Percentiles rank a stretch among this genome's conserved stretches.
Conservation (phyloP, 2,113 vertebrate genomes). For the Aythya baeri region DNA sequence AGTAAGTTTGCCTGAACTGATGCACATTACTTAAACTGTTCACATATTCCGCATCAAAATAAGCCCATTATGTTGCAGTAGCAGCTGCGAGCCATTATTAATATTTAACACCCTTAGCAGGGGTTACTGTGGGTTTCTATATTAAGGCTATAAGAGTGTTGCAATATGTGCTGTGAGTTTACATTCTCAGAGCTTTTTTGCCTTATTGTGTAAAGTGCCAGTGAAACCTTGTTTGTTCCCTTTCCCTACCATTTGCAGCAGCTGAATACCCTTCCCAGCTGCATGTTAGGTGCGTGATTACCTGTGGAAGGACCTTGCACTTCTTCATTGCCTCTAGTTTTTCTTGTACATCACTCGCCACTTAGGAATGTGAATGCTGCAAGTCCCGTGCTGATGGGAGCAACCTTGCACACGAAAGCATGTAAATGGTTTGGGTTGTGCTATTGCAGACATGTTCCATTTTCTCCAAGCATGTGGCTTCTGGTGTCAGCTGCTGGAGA, state of each 20-base stretch:
- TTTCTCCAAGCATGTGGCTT: not conserved
- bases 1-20: not conserved
- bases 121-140: not conserved
- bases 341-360: not conserved
- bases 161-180: not conserved
- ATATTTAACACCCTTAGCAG: constrained; percentile 26
- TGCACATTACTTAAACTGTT: not conserved
- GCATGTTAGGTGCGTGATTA: not conserved
- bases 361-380: not conserved
- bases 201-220: not conserved
- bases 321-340: not conserved
- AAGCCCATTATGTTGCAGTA: constrained; percentile 37
- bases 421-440: not conserved
- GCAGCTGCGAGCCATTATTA: constrained; percentile 58
- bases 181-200: not conserved
- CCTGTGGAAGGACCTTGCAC: not conserved
- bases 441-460: not conserved
- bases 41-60: constrained; percentile 29
- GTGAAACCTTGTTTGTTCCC: not conserved
- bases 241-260: not conserved
- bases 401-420: not conserved
- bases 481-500: not conserved
- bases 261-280: not conserved
- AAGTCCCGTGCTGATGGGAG: not conserved
- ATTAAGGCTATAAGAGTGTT: not conserved